Evolutionary conservation across 2,888 invertebrate genomes (phyloP), one percentile per base, ranked within the genome.

Genomic region (Chouioia cunea): DNA sequence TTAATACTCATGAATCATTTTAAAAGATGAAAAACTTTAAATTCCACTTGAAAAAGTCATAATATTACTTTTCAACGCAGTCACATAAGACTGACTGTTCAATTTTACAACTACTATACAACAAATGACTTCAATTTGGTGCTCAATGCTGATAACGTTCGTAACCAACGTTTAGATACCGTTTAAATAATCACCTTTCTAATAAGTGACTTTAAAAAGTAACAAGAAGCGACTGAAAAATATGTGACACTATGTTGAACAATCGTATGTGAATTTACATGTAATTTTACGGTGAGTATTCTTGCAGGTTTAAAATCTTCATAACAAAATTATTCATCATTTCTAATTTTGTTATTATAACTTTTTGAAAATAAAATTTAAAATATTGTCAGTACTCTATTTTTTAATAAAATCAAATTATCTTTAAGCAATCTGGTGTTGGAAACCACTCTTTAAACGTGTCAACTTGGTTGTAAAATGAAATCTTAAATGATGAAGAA

Each of bases 71-170:
- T 58, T 66, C 47, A 46, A 64, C 67, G 62, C 59, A 70, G 66
- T 53, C 36, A 62, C 65, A 77, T 77, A 78, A 75, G 75, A 77
- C 74, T 71, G 71, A 60, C 52, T 47, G 44, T 69, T 75, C 72
- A 73, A 75, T 74, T 70, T 75, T 72, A 71, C 75, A 76, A 71
- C 75, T 69, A 73, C 70, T 75, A 75, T 78, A 77, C 75, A 27
- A 27, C 27, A 76, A 74, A 70, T 73, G 53, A 18, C 27, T 50
- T 48, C 52, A 43, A 68, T 71, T 62, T 63, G 58, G 58, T 73
- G 68, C 73, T 65, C 54, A 71, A 65, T 60, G 70, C 78, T 79
- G 80, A 80, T 80, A 80, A 80, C 77, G 77, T 58, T 72, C 62
- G 74, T 70, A 75, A 75, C 76, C 77, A 77, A 77, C 76, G 76